A percentile compares a stretch with the other conserved stretches of the same genome.
Evolutionary conservation across 2,113 vertebrate genomes (phyloP).

Genomic region (human (Homo sapiens)): DNA sequence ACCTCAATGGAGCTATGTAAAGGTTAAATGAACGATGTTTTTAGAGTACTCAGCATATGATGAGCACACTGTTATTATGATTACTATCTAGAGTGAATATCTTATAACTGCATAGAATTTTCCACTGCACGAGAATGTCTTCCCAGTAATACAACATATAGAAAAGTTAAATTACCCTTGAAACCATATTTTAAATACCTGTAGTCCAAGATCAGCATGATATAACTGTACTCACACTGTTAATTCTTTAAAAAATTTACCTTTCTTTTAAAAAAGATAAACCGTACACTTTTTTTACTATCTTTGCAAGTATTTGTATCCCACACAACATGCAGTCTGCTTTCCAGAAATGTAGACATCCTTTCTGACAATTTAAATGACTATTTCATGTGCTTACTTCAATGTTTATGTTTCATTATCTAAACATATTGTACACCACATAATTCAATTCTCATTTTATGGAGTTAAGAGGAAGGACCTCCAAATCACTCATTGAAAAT

Average conservation of each 20-base stretch:
- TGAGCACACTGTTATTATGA: neutral
- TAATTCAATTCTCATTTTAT: neutral
- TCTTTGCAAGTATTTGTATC: neutral
- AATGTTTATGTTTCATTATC: neutral
- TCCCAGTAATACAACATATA: neutral
- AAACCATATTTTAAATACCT: neutral
- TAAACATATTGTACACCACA: neutral
- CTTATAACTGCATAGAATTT: neutral
- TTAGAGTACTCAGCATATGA: neutral
- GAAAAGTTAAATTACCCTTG: neutral
- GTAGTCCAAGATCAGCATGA: neutral
- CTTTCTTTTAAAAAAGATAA: neutral
- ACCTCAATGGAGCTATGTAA: neutral
- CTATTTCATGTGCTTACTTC: neutral
- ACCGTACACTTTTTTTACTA: neutral
- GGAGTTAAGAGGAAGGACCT: neutral
- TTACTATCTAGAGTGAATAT: neutral
- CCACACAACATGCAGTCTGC: neutral
- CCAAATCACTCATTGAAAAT: neutral
- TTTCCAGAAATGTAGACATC: neutral
- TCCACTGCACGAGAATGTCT: neutral
- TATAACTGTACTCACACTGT: neutral
- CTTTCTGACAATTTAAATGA: neutral
- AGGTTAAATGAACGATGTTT: neutral
- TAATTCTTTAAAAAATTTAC: neutral